These are phyloP conservation scores for Chaunax sp. DNA, from an alignment of 2,797 vertebrate species.

Conservation along the genomic window DNA sequence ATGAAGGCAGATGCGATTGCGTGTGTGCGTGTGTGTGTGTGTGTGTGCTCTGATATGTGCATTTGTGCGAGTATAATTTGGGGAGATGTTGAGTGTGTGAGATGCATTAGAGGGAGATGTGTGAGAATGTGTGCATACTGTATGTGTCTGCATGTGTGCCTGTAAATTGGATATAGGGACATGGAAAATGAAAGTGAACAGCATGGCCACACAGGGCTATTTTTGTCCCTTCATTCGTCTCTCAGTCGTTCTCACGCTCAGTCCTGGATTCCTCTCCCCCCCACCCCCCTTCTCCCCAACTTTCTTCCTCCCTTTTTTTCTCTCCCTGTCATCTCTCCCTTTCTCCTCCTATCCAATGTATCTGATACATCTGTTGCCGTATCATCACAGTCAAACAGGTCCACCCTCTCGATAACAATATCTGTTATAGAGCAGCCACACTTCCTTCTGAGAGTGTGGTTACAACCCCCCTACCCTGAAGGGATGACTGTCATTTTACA, in stretches of 20 bases:
- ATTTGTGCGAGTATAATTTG: constrained; percentile 15
- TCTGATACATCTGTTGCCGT: constrained; percentile 29
- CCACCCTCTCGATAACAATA: constrained; percentile 30
- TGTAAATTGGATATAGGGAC: constrained; percentile 80
- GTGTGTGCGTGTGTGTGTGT: background rate
- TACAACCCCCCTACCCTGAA: constrained; percentile 37
- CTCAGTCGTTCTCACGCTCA: constrained; percentile 64
- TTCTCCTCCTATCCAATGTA: constrained; percentile 25
- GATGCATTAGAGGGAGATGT: constrained; percentile 15
- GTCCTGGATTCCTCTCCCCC: constrained; percentile 41
- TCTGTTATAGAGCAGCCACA: constrained; percentile 42
- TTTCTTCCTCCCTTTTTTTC: constrained; percentile 16
- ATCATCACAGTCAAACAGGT: constrained; percentile 43
- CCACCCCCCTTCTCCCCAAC: constrained; percentile 30
- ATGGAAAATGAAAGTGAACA: constrained; percentile 78
- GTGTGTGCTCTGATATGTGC: constrained; percentile 16
- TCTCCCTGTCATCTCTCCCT: constrained; percentile 32
- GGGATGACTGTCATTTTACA: constrained; percentile 60
- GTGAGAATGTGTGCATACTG: constrained; percentile 27
- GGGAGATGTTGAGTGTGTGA: constrained; percentile 22
- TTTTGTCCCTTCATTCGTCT: constrained; percentile 71
- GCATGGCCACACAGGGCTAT: constrained; percentile 74
- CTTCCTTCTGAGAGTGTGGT: constrained; percentile 43
- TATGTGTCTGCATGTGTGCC: constrained; percentile 4
- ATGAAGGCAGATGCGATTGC: constrained; percentile 33